Percentiles rank a stretch among this genome's conserved stretches.
phyloP scores from a whole-genome alignment of 2,888 invertebrate species.

The Hedya salicella region DNA sequence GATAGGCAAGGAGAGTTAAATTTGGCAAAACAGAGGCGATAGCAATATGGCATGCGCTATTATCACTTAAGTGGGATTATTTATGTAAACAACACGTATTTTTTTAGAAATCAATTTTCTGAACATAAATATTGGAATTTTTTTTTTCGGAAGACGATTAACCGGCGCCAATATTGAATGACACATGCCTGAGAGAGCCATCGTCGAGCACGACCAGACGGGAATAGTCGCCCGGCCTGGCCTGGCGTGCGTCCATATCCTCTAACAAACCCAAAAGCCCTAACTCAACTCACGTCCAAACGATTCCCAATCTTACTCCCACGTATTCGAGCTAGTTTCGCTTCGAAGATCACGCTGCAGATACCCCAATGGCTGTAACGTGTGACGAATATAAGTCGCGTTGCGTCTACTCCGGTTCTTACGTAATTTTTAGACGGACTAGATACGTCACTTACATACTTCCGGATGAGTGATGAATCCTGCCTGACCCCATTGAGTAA shows the following conservation, averaged over 20 bases:
- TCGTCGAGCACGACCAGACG: constrained; percentile 77
- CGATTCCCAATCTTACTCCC: constrained; percentile 67
- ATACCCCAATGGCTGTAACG: constrained; percentile 56
- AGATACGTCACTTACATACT: constrained; percentile 76
- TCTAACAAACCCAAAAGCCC: constrained; percentile 59
- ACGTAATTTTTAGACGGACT: constrained; percentile 80
- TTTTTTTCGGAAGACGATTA: constrained; percentile 56
- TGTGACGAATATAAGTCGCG: constrained; percentile 76
- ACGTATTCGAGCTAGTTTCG: constrained; percentile 63
- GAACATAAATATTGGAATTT: too few species aligned
- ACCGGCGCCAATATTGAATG: constrained; percentile 71
- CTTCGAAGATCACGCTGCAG: constrained; percentile 52
- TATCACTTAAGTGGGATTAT: too few species aligned
- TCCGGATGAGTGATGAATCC: constrained; percentile 76
- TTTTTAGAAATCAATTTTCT: too few species aligned
- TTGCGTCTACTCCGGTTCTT: constrained; percentile 77
- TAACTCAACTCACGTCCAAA: constrained; percentile 59
- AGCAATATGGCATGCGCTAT: too few species aligned
- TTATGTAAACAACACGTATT: too few species aligned
- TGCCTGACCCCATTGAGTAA: constrained; percentile 62
- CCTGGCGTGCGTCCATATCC: constrained; percentile 80
- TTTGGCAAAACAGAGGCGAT: too few species aligned
- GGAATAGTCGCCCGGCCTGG: constrained; percentile 83
- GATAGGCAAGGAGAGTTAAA: too few species aligned
- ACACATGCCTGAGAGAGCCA: constrained; percentile 70